These are phyloP conservation scores for Andrena flavipes DNA, from an alignment of 2,888 invertebrate species.

Conservation along the genomic window DNA sequence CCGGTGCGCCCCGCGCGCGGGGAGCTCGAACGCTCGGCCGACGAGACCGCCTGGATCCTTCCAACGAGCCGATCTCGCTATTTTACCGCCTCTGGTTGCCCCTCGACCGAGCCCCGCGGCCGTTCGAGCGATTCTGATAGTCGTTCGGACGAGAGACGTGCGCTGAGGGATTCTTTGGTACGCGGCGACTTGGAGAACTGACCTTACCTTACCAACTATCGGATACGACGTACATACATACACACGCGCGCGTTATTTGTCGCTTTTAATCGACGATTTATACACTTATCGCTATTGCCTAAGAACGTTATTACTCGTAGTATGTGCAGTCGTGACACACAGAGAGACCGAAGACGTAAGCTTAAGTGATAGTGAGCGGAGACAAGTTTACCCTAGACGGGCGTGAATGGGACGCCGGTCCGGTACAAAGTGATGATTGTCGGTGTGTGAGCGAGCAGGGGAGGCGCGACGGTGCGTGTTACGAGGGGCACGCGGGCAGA, in stretches of 20 bases:
- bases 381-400: constrained; percentile 39
- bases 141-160: constrained; percentile 54
- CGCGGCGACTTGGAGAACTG: not conserved
- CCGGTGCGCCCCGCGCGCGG: not conserved
- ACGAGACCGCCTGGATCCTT: not conserved
- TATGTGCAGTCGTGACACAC: constrained; percentile 28
- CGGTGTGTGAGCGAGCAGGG: constrained; percentile 63
- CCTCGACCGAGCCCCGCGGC: not conserved
- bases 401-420: constrained; percentile 1
- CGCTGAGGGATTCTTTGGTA: not conserved
- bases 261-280: constrained; percentile 11
- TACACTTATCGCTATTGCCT: constrained; percentile 8
- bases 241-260: constrained; percentile 3
- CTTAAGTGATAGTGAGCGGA: constrained; percentile 25
- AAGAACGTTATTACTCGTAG: constrained; percentile 10
- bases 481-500: not conserved
- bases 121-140: constrained; percentile 13
- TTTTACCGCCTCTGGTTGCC: not conserved
- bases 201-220: constrained; percentile 20
- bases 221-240: constrained; percentile 21
- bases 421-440: constrained; percentile 67
- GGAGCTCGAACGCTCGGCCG: constrained; percentile 44
- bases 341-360: constrained; percentile 15
- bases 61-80: constrained; percentile 14
- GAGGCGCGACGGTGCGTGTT: not conserved